These are phyloP conservation scores for Oscheius sp. DNA, from an alignment of 2,888 invertebrate genomes.

Conservation along the genomic window DNA sequence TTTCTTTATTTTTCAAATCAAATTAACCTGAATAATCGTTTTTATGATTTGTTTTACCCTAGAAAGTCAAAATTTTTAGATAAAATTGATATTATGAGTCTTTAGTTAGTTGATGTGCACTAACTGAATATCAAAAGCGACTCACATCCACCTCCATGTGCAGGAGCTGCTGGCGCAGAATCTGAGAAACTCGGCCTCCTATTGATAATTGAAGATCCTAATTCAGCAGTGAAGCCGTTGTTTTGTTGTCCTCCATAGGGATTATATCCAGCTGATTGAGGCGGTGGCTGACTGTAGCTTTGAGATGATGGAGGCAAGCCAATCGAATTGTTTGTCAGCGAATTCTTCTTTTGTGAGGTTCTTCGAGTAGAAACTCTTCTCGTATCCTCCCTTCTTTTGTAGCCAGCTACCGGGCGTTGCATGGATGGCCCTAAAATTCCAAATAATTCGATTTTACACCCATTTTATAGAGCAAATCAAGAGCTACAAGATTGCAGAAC, in stretches of 20 bases:
- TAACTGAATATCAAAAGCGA: not conserved
- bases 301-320: not conserved
- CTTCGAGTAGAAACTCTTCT: slow-evolving; percentile 35
- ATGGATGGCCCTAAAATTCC: slow-evolving; percentile 57
- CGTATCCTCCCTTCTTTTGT: slow-evolving; percentile 54
- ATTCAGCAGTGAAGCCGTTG: not conserved
- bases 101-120: too few relatives aligned
- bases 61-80: too few relatives aligned
- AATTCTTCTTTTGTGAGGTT: slow-evolving; percentile 7
- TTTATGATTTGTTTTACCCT: too few relatives aligned
- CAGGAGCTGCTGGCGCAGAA: slow-evolving; percentile 5
- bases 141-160: slow-evolving; percentile 27
- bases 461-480: too few relatives aligned
- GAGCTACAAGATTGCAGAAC: too few relatives aligned
- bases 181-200: not conserved
- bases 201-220: slow-evolving; percentile 16
- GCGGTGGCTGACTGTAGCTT: not conserved
- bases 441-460: too few relatives aligned
- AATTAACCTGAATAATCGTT: too few relatives aligned
- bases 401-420: slow-evolving; percentile 50
- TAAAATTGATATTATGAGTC: too few relatives aligned
- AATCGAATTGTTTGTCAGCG: slow-evolving; percentile 5
- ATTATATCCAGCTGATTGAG: not conserved
- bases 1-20: too few relatives aligned
- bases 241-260: not conserved